Conservation (phyloP, 2,888 invertebrate genomes). For the Liodrosophila aerea region DNA sequence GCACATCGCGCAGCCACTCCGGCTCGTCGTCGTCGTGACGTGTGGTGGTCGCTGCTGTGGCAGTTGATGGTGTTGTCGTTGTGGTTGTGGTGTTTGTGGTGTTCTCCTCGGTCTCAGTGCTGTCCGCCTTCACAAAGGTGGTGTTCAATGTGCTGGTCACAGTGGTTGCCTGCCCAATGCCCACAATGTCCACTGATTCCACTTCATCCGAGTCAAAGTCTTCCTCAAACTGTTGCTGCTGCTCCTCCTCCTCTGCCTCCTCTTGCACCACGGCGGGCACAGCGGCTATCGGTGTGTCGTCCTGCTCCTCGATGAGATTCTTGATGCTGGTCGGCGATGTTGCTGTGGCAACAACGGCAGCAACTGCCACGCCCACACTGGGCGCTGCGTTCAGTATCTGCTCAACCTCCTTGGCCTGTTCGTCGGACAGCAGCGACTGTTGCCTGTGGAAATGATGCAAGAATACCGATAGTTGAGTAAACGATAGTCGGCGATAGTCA, state of each 20-base stretch:
- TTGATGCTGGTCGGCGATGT: conserved; percentile 78
- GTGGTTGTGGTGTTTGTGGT: conserved; percentile 44
- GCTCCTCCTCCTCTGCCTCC: conserved; percentile 29
- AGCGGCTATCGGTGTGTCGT: conserved; percentile 55
- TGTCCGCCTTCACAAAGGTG: conserved; percentile 65
- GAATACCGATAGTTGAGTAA: conserved; percentile 9
- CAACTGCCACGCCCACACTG: conserved; percentile 75
- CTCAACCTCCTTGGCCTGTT: conserved; percentile 94
- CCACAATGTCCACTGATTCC: conserved; percentile 74
- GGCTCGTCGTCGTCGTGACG: conserved; percentile 83
- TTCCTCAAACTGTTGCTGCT: conserved; percentile 27
- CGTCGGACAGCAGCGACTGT: conserved; percentile 92
- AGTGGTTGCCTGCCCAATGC: conserved; percentile 65
- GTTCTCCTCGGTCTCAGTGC: conserved; percentile 59
- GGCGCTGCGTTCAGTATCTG: conserved; percentile 87
- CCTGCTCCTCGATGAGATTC: conserved; percentile 75
- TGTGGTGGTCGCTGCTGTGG: conserved; percentile 83
- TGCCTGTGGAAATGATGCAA: conserved; percentile 83
- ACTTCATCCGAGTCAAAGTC: conserved; percentile 77
- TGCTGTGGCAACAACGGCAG: conserved; percentile 79
- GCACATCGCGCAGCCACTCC: conserved; percentile 85
- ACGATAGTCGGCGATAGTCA: background rate
- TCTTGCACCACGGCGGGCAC: conserved; percentile 32
- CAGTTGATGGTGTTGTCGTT: conserved; percentile 55
- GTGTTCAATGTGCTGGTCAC: conserved; percentile 47